These are phyloP conservation scores for Oenanthe oenanthe DNA, from an alignment of 2,113 vertebrate species.

Conservation along the genomic window DNA sequence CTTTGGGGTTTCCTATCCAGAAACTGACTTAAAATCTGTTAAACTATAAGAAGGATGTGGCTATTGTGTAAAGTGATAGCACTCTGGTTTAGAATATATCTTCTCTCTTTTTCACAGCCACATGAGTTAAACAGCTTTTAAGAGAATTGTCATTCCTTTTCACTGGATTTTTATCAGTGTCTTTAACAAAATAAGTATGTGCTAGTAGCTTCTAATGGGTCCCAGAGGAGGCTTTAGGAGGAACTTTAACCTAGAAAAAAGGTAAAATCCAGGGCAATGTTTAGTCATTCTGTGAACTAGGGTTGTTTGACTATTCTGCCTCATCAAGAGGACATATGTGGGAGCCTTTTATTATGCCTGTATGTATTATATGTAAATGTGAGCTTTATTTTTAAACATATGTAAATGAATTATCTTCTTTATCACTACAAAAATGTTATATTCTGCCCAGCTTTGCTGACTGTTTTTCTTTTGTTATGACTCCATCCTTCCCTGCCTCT, in stretches of 20 bases:
- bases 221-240: background rate
- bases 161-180: background rate
- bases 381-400: slow-evolving; percentile 37
- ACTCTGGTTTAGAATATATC: background rate
- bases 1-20: background rate
- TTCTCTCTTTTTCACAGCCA: background rate
- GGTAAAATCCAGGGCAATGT: slow-evolving; percentile 2
- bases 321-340: background rate
- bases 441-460: background rate
- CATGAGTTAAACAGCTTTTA: background rate
- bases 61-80: background rate
- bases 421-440: background rate
- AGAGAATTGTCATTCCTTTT: background rate
- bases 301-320: background rate
- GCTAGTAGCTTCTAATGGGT: background rate
- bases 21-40: background rate
- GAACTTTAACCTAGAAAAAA: background rate
- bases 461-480: background rate
- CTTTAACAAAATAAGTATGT: background rate
- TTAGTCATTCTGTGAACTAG: background rate
- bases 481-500: background rate
- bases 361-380: background rate
- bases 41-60: background rate
- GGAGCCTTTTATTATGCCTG: slow-evolving; percentile 23
- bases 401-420: slow-evolving; percentile 12